These are phyloP conservation scores for Drosophila pullipes DNA, from an alignment of 2,888 invertebrate species.

Conservation along the genomic window DNA sequence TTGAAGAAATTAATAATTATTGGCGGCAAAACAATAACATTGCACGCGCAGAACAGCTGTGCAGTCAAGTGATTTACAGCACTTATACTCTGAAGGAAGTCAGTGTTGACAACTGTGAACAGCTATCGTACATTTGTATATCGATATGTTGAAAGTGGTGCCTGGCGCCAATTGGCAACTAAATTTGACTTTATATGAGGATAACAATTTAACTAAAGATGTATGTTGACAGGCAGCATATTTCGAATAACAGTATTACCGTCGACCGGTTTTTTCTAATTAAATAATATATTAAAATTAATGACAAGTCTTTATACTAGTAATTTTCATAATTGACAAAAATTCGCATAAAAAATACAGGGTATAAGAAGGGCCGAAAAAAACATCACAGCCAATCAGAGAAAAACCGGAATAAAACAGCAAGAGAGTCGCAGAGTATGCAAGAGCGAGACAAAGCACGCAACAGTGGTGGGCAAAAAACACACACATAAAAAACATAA, in stretches of 20 bases:
- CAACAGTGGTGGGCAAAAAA: slow-evolving; percentile 53
- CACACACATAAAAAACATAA: slow-evolving; percentile 77
- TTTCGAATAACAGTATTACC: neutral
- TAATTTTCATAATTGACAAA: neutral
- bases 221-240: neutral
- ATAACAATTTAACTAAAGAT: neutral
- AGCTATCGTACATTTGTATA: slow-evolving; percentile 18
- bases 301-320: neutral
- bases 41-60: slow-evolving; percentile 52
- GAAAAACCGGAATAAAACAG: slow-evolving; percentile 51
- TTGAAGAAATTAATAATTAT: slow-evolving; percentile 23
- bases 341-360: slow-evolving; percentile 20
- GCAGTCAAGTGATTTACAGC: slow-evolving; percentile 5
- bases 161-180: slow-evolving; percentile 3
- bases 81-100: neutral
- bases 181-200: neutral
- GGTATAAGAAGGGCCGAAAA: slow-evolving; percentile 18
- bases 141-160: slow-evolving; percentile 18
- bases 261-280: neutral
- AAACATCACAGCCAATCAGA: slow-evolving; percentile 46
- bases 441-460: slow-evolving; percentile 36
- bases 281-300: neutral
- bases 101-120: slow-evolving; percentile 4
- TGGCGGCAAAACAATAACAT: slow-evolving; percentile 61
- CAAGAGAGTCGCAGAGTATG: slow-evolving; percentile 28